Percentiles rank a stretch among this genome's conserved stretches.
These are phyloP conservation scores for Apamea monoglypha DNA, from an alignment of 2,888 invertebrate species.

Conservation along the genomic window DNA sequence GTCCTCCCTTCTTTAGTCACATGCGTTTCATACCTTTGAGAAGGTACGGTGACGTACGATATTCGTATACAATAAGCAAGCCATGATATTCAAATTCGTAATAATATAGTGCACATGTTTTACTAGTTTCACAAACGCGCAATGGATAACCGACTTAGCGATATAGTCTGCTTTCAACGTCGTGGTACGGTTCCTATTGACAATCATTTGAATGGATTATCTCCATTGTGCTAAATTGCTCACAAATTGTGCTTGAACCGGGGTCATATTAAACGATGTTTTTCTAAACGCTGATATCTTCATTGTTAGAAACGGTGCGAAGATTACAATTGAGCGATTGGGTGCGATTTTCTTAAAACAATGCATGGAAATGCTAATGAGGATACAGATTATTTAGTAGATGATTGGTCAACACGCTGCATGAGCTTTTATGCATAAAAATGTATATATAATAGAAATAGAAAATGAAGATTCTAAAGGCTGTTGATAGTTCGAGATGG, in stretches of 20 bases:
- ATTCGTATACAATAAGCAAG: neutral
- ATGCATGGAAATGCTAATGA: conserved; percentile 16
- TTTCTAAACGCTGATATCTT: conserved; percentile 39
- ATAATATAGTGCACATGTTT: neutral
- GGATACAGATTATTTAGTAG: neutral
- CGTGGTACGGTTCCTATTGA: conserved; percentile 40
- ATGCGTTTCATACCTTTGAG: neutral
- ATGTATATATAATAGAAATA: neutral
- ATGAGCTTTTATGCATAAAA: neutral
- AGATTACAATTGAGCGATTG: conserved; percentile 29
- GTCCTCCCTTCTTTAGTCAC: neutral
- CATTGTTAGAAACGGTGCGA: conserved; percentile 21
- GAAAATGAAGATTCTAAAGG: neutral
- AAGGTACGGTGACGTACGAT: too few relatives aligned
- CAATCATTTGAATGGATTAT: conserved; percentile 53
- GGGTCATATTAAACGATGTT: conserved; percentile 42
- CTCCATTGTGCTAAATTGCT: conserved; percentile 59
- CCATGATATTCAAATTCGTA: neutral
- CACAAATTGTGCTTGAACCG: conserved; percentile 54
- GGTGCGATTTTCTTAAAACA: conserved; percentile 24
- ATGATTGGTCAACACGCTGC: neutral
- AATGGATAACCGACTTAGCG: conserved; percentile 19
- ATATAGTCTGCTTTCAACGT: neutral
- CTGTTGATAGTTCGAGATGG: neutral
- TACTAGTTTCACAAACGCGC: neutral